Evolutionary conservation across 2,113 vertebrate genomes (phyloP), one percentile per base, ranked within the genome.

Genomic region (Halcyon senegalensis): DNA sequence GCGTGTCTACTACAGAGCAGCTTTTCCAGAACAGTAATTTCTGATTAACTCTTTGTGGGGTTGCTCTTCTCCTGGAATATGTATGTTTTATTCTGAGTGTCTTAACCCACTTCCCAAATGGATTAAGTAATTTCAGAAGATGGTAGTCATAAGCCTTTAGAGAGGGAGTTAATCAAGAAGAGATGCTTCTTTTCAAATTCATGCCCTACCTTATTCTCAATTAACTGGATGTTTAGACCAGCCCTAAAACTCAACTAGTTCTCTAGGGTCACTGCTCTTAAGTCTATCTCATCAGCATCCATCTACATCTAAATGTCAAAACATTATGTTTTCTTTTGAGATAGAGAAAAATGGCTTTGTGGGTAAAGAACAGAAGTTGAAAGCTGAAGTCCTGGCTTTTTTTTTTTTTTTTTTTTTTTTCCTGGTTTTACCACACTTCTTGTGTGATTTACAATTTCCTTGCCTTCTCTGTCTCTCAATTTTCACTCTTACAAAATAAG

Each of bases 101-200:
- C 16, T 83, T 90, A 75, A 63, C 70, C 58, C 62, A 24, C 56
- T 88, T 92, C 70, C 62, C 68, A 66, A 67, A 46, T 70, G 79
- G 41, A 62, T 94, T 82, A 75, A 85, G 67, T 88, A 1, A 85
- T 95, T 94, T 93, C 37, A 58, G 62, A 85, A 90, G 83, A 12
- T 3, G 13, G 27, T 56, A 85, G 27, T 84, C 78, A 46, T 60
- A 84, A 94, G 39, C 67, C 80, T 87, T 91, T 91, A 84, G 67
- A 59, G 48, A 91, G 80, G 25, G 31, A 94, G n/a, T 72, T 91
- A 69, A 78, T 85, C 73, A 79, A 93, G 62, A 82, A 79, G 72
- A 93, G 53, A 64, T 76, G 84, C 55, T 86, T 76, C 30, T 59
- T 94, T 89, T 96, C 48, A 68, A 72, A 86, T 80, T 89, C 39